Base-by-base conservation (phyloP, 1,140 invertebrate species). In the Ylistrum balloti region DNA sequence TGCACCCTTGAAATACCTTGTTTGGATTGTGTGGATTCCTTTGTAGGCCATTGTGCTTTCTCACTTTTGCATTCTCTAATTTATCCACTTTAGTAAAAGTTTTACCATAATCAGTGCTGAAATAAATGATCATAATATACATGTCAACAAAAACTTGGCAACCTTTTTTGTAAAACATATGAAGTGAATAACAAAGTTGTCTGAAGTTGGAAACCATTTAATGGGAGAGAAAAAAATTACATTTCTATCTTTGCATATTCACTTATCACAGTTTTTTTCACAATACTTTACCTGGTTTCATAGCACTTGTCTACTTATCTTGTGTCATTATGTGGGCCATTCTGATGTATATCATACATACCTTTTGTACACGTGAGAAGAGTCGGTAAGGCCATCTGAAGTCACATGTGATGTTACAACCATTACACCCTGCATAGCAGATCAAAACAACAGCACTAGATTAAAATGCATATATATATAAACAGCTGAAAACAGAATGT, bases 31-130 rank as follows among this genome's bases (percentile, higher is more conserved):
- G 90, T 10, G 93, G 93, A 90, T 94, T 92, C 87, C 94, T 93
- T 88, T 94, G 93, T 33, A 95, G 88, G 0, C 94, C 94, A 91
- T 94, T 92, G 45, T 88, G 87, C 88, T 93, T 93, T 32, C 91
- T 92, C 86, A 95, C 94, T 2, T 90, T 88, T 0, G 87, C 85
- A 20, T 91, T 91, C 3, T 93, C 35, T 33, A 94, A 89, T 13
- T 33, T 32, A 32, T 89, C 32, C 33, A 93, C 92, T 28, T 93
- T 92, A 34, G 35, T 86, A 92, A 94, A 95, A 17, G 41, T 89
- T 35, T 88, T 86, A 0, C 94, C 94, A 92, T 91, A 89, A 88
- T 95, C 92, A 35, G 86, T 89, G 87, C 94, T 95, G 88, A 48
- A 92, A 88, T 91, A 33, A 88, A 91, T 85, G 86, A 87, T 15